Evolutionary conservation across 2,113 vertebrate species (phyloP), one percentile per base, ranked within the genome.

Genomic region (Ochotona curzoniae): DNA sequence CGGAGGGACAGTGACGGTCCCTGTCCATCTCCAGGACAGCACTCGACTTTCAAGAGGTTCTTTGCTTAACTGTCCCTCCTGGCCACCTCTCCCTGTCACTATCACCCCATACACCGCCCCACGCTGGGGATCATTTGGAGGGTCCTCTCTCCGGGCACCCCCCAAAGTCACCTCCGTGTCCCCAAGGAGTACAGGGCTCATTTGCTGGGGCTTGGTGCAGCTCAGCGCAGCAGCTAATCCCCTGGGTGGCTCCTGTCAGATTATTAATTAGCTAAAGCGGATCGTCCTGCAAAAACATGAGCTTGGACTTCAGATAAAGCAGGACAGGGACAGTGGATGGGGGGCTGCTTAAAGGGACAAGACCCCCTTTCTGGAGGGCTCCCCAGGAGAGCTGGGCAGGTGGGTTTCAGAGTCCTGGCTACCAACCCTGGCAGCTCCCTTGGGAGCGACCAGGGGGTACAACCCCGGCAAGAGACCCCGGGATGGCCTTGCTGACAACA

Each of bases 251-350:
- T 98, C 98, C 98, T 98, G 98, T 98, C 98, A 98, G 98, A 98
- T 98, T 98, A 98, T 98, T 98, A 98, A 98, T 98, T 98, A 98
- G 98, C 98, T 98, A 98, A 98, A 98, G 98, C 98, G 95, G 98
- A 98, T 98, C 97, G 98, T 97, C 98, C 98, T 98, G 97, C 98
- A 98, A 98, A 97, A 98, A 98, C 98, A 98, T 96, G 98, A 97
- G 87, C 97, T 96, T 97, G 97, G 98, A 98, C 98, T 98, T 98
- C 98, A 98, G 98, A 98, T 98, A 98, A 98, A 98, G 98, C 97
- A 98, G 97, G 97, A 96, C 35, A 83, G 96, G 96, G 96, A 75
- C 94, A 96, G 92, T 7, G 86, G 95, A 95, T 63, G 87, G 83
- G 96, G 76, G 95, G 91, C 95, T 93, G 96, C 95, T 98, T 98